Evolutionary conservation across 1,140 invertebrate genomes (phyloP), one percentile per base, ranked within the genome.

Genomic region (Drosophila nigrodunni): DNA sequence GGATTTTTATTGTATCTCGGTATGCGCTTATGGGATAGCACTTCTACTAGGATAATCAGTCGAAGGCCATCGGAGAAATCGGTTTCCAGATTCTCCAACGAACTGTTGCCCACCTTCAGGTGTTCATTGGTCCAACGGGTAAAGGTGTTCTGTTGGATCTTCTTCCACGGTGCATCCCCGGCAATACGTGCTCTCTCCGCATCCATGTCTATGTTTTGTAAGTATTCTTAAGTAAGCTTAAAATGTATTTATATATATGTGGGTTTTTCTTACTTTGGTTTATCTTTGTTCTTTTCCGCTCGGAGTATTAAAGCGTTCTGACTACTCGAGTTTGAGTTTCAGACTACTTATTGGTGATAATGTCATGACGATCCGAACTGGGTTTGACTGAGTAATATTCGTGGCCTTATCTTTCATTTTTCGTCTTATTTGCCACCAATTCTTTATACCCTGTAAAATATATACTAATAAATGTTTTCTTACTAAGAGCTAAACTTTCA

Each of bases 71-170:
- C 97, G 34, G 95, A 95, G 21, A 98, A 93, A 93, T 98, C 98
- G 43, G 94, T 95, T 91, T 98, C 97, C 82, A 98, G 92, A 93
- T 97, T 96, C 10, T 93, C 94, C 66, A 98, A 96, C 74, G 95
- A 94, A 92, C 96, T 97, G 85, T 96, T 95, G 18, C 95, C 95
- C 4, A 94, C 95, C 93, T 97, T 97, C 50, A 98, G 93, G 90
- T 98, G 97, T 85, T 98, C 97, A 93, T 98, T 98, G 1, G 97
- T 97, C 98, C 98, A 98, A 85, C 98, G 94, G 34, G 97, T 98
- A 91, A 98, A 98, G 30, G 98, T 98, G 91, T 98, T 98, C 92
- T 98, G 97, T 93, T 98, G 98, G 74, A 98, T 98, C 77, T 96
- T 94, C 93, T 98, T 98, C 97, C 97, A 98, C 91, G 96, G 95